These are phyloP conservation scores for Lucilia sericata DNA, from an alignment of 1,140 invertebrate species.

Conservation along the genomic window DNA sequence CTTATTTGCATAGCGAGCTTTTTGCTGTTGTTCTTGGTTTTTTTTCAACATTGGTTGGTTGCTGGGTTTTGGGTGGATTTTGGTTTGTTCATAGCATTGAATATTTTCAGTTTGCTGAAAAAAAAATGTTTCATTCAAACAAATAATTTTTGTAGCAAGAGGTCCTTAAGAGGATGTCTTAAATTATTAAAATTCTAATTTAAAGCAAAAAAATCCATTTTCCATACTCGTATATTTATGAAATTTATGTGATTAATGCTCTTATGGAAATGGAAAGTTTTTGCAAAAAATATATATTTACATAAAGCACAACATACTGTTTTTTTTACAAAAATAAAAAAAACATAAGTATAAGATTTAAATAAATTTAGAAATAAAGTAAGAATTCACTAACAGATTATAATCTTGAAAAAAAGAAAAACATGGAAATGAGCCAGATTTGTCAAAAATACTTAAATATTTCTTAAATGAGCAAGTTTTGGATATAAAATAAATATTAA, in stretches of 20 bases:
- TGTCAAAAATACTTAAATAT: too few species aligned
- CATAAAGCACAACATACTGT: too few species aligned
- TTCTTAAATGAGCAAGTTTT: too few species aligned
- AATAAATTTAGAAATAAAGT: too few species aligned
- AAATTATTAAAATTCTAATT: slow-evolving; percentile 43
- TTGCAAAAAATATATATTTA: background rate
- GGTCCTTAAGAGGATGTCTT: slow-evolving; percentile 37
- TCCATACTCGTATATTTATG: slow-evolving; percentile 6
- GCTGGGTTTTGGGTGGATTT: background rate
- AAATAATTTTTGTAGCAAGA: slow-evolving; percentile 1
- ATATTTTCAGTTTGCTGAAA: background rate
- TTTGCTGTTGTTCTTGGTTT: background rate
- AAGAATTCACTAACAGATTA: too few species aligned
- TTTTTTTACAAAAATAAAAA: too few species aligned
- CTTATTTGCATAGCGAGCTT: too few species aligned
- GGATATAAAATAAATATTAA: too few species aligned
- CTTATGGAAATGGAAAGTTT: slow-evolving; percentile 17
- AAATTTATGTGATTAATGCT: slow-evolving; percentile 17
- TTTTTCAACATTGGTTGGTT: background rate
- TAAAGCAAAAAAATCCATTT: slow-evolving; percentile 2
- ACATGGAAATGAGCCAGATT: too few species aligned
- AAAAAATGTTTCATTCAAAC: background rate
- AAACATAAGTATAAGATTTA: too few species aligned
- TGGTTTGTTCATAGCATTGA: background rate
- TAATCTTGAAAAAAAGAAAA: too few species aligned